phyloP scores from a whole-genome alignment of 2,888 invertebrate genomes.

The Hypomecis punctinalis region DNA sequence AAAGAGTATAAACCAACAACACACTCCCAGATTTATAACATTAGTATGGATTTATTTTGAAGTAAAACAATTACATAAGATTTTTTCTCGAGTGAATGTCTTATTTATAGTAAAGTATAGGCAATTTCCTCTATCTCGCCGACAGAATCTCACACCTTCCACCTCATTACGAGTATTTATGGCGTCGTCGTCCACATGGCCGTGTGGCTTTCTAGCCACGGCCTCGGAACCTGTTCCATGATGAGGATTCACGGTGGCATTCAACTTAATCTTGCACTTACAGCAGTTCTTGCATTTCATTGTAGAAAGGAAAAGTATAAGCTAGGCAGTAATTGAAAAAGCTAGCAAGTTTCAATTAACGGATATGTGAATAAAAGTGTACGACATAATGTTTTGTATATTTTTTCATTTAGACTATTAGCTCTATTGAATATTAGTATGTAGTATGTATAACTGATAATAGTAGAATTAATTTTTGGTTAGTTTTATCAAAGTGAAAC shows the following conservation, averaged over 20 bases:
- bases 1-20: too few relatives aligned
- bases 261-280: conserved; percentile 7
- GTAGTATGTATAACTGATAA: too few relatives aligned
- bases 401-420: too few relatives aligned
- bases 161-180: conserved; percentile 10
- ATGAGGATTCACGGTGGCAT: conserved; percentile 13
- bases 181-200: neutral
- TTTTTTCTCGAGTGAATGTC: too few relatives aligned
- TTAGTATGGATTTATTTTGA: too few relatives aligned
- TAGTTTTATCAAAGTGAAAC: too few relatives aligned
- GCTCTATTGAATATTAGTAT: too few relatives aligned
- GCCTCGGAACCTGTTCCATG: conserved; percentile 21
- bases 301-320: neutral
- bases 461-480: too few relatives aligned
- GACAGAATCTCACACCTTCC: conserved; percentile 1
- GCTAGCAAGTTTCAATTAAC: too few relatives aligned
- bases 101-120: neutral
- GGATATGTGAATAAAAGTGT: neutral
- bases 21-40: too few relatives aligned
- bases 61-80: too few relatives aligned
- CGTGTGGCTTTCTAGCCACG: conserved; percentile 27
- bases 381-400: too few relatives aligned
- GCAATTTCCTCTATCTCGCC: neutral
- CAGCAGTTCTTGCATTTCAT: neutral
- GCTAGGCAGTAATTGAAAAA: neutral